phyloP scores from a whole-genome alignment of 2,888 invertebrate species.

The Syrista parreyssii region DNA sequence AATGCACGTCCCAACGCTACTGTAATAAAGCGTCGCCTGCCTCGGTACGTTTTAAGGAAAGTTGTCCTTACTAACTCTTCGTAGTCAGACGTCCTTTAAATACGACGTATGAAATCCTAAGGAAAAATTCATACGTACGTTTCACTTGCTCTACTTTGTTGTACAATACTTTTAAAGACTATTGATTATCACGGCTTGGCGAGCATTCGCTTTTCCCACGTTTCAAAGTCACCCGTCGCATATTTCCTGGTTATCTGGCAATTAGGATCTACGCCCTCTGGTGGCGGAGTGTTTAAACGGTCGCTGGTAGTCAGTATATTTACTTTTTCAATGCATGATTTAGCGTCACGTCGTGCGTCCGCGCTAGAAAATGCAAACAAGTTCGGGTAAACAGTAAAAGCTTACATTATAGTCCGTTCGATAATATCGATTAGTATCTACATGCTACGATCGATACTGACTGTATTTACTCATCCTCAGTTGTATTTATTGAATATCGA shows the following conservation, averaged over 20 bases:
- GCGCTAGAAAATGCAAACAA: constrained; percentile 15
- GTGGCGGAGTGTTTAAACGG: constrained; percentile 17
- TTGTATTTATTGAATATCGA: neutral
- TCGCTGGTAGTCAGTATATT: constrained; percentile 31
- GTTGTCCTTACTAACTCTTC: no score
- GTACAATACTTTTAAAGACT: neutral
- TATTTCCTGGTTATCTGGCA: constrained; percentile 47
- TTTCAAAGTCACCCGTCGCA: constrained; percentile 8
- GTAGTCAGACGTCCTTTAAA: no score
- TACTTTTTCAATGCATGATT: constrained; percentile 51
- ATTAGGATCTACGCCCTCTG: constrained; percentile 51
- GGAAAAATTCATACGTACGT: neutral
- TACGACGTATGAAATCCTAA: neutral
- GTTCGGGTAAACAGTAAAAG: neutral
- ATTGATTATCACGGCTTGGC: neutral
- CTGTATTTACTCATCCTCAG: neutral
- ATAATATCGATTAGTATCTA: neutral
- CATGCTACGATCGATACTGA: no score
- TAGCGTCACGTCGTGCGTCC: constrained; percentile 29
- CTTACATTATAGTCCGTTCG: neutral
- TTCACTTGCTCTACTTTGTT: neutral
- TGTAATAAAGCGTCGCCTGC: constrained; percentile 37
- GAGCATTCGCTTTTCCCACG: neutral
- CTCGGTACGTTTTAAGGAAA: neutral
- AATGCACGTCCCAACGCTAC: constrained; percentile 45